Conservation (phyloP, 92 coral and sea anemone genomes). For the Nematostella vectensis region DNA sequence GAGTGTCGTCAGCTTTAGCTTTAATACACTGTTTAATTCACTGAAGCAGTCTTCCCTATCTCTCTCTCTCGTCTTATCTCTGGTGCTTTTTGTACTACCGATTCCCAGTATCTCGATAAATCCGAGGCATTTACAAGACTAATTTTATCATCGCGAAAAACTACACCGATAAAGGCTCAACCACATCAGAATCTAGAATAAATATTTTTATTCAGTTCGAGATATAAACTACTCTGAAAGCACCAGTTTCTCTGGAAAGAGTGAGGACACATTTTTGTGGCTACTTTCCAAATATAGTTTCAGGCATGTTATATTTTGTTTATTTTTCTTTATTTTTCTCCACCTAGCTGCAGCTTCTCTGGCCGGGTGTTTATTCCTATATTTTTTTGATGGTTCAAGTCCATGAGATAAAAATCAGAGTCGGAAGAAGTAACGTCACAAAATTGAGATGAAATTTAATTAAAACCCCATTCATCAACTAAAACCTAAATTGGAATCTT, state of each 20-base stretch:
- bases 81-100: not conserved
- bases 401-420: conserved; percentile 36
- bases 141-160: conserved; percentile 1
- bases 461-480: conserved; percentile 35
- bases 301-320: not conserved
- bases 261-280: not conserved
- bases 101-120: not conserved
- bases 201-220: conserved; percentile 1
- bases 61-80: conserved; percentile 4
- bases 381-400: too few species aligned
- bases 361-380: too few species aligned
- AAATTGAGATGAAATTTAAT: conserved; percentile 20
- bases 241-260: too few species aligned
- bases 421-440: conserved; percentile 30
- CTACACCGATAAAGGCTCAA: not conserved
- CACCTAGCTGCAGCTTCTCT: too few species aligned
- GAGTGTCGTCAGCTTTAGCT: too few species aligned
- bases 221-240: too few species aligned
- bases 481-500: conserved; percentile 34
- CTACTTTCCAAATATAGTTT: not conserved
- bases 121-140: conserved; percentile 5
- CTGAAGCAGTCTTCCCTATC: not conserved
- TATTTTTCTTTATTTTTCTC: too few species aligned
- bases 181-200: conserved; percentile 2
- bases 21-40: too few species aligned